phyloP scores from a whole-genome alignment of 37 sponge, comb jelly and placozoan genomes.

The Petrosia ficiformis region DNA sequence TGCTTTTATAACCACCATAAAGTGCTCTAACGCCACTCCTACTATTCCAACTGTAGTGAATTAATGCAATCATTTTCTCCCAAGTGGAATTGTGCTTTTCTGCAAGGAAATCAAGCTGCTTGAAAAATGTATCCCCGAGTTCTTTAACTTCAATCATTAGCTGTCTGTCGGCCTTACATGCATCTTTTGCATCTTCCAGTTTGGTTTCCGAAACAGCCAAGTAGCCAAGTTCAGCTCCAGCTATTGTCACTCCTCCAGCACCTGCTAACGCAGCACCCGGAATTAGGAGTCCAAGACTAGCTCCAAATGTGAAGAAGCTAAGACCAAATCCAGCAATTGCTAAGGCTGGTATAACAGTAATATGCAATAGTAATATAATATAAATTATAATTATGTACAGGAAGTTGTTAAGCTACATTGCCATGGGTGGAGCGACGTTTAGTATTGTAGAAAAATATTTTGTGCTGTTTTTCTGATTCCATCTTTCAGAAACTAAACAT shows the following conservation, averaged over 20 bases:
- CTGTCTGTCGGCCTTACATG: conserved; percentile 3
- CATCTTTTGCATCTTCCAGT: neutral
- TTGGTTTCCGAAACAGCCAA: neutral
- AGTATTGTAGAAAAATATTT: too few species aligned
- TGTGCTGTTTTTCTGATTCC: too few species aligned
- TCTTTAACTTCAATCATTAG: neutral
- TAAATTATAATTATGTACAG: too few species aligned
- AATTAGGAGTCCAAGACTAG: conserved; percentile 15
- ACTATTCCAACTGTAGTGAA: neutral
- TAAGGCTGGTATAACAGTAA: too few species aligned
- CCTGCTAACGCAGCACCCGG: conserved; percentile 6
- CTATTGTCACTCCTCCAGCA: conserved; percentile 29
- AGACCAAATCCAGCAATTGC: conserved; percentile 35
- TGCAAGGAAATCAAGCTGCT: neutral
- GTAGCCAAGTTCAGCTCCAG: conserved; percentile 32
- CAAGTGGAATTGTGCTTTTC: neutral
- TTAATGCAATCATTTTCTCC: neutral
- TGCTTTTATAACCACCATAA: neutral
- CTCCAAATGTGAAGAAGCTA: conserved; percentile 39
- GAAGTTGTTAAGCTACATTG: too few species aligned
- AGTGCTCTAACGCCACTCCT: neutral
- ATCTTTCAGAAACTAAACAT: too few species aligned
- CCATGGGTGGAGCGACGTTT: too few species aligned
- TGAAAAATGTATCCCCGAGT: neutral
- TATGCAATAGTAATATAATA: too few species aligned